Conservation (phyloP, 2,113 vertebrate genomes). For the Megaceryle torquata region DNA sequence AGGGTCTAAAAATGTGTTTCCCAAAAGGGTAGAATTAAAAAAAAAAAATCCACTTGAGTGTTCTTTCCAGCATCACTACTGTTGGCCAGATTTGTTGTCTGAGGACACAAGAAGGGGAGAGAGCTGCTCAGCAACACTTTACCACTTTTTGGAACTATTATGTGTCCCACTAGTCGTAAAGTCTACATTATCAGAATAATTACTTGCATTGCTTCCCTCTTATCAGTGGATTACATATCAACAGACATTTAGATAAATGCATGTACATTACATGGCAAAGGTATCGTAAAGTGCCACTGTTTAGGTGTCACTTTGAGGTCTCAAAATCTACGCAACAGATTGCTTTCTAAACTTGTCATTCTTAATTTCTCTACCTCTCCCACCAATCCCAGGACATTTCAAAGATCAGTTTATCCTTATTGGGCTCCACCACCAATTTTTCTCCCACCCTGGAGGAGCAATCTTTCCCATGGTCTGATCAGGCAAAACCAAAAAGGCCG, state of each 20-base stretch:
- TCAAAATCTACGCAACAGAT: background rate
- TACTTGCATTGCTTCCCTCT: background rate
- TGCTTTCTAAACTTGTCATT: background rate
- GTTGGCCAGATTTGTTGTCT: background rate
- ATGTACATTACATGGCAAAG: background rate
- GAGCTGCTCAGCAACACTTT: background rate
- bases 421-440: background rate
- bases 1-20: background rate
- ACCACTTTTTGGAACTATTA: background rate
- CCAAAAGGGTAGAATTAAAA: background rate
- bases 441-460: background rate
- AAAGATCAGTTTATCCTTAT: background rate
- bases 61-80: background rate
- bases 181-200: background rate
- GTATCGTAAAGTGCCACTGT: background rate
- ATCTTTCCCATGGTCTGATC: background rate
- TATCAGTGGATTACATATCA: background rate
- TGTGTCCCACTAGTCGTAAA: background rate
- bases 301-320: background rate
- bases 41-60: too few species aligned
- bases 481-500: background rate
- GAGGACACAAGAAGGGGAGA: background rate
- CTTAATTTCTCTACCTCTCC: background rate
- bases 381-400: background rate
- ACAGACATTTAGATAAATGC: background rate